These are phyloP conservation scores for Catharus minimus DNA, from an alignment of 2,113 vertebrate genomes.

Conservation along the genomic window DNA sequence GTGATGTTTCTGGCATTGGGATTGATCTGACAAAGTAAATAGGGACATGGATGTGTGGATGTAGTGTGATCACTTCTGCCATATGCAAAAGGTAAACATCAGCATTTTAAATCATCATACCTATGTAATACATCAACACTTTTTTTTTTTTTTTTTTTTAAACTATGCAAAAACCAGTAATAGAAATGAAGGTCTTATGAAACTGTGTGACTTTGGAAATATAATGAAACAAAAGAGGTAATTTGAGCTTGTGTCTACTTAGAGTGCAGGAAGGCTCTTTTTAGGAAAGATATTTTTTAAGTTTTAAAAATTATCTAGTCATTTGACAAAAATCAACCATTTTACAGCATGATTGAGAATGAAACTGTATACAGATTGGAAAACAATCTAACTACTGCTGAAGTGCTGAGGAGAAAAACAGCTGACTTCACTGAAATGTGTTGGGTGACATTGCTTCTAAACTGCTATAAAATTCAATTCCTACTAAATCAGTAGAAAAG, in stretches of 20 bases:
- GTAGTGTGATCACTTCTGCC: neutral
- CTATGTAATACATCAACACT: fast-evolving
- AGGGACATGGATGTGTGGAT: neutral
- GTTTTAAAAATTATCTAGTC: neutral
- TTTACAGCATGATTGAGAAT: neutral
- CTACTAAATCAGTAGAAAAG: neutral
- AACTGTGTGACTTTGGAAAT: neutral
- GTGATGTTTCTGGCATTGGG: neutral
- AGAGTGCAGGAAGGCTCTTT: neutral
- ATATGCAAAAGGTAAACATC: neutral
- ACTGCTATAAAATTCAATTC: neutral
- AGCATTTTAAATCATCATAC: neutral
- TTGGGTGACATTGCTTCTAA: neutral
- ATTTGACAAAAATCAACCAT: neutral
- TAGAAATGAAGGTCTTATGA: neutral
- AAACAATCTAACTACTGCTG: neutral
- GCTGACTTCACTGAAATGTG: neutral
- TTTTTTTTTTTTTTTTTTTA: neutral
- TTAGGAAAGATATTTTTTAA: neutral
- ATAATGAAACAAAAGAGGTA: neutral
- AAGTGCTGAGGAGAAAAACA: neutral
- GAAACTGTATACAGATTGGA: neutral
- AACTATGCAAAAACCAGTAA: neutral
- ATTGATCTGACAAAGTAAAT: neutral
- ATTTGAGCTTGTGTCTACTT: neutral